Base-by-base conservation (phyloP, 1,140 invertebrate genomes). In the Steinernema feltiae region DNA sequence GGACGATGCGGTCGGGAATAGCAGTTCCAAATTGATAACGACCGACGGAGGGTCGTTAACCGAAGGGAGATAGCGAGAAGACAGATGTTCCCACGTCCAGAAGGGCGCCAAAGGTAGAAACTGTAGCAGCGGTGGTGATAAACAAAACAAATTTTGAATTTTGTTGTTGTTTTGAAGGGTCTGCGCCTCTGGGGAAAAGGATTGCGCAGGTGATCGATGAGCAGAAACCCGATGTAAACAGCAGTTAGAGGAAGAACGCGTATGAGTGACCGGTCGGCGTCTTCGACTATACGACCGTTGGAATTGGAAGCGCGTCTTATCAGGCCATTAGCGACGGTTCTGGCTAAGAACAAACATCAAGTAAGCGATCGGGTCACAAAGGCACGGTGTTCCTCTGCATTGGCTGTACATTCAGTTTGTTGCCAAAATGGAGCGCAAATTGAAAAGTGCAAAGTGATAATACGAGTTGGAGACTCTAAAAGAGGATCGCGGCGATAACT, bases 381-480 rank as follows among this genome's bases (percentile, higher is more conserved):
- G 35, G 35, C 7, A 18, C 7, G 35, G 7, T 41, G 35, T 41
- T 41, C 18, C 18, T 18, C 7, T 7, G 35, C 7, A 18, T 18
- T 18, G 18, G 18, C 35, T 41, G 35, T 41, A 41, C 53, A 27
- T 7, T 21, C 24, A 17, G 12, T 63, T 63, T 63, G 15, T 63
- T 15, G 53, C 53, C 12, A 63, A 63, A 63, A 63, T n/a, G 53
- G 53, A 63, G 53, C n/a, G 7, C 53, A 21, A 27, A 63, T 63
- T 27, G 24, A 21, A 27, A 63, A 63, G 53, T 63, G 53, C 53
- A 63, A 63, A 63, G 24, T 27, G 53, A 63, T 63, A 63, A 63
- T n/a, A n/a, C n/a, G n/a, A n/a, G n/a, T n/a, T n/a, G n/a, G n/a
- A n/a, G n/a, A n/a, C n/a, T n/a, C n/a, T n/a, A n/a, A n/a, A n/a